These are phyloP conservation scores for Scartelaos histophorus DNA, from an alignment of 2,113 vertebrate species.

Conservation along the genomic window DNA sequence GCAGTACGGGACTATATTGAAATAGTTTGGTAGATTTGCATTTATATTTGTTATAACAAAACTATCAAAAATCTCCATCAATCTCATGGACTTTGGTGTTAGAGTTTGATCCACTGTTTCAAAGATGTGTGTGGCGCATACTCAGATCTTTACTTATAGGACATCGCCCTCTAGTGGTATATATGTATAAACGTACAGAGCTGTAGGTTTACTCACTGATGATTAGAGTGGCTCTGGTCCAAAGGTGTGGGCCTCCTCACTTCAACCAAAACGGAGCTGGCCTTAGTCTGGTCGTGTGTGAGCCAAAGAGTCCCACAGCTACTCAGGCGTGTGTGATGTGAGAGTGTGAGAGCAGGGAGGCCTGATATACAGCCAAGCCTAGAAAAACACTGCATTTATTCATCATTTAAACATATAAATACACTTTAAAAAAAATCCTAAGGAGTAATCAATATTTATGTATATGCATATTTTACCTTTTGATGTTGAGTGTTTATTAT, in stretches of 20 bases:
- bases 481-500: too few relatives aligned
- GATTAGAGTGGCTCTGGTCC: conserved; percentile 38
- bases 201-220: conserved; percentile 1
- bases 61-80: too few relatives aligned
- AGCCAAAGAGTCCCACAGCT: conserved; percentile 19
- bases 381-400: not conserved
- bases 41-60: too few relatives aligned
- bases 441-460: too few relatives aligned
- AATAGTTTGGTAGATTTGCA: too few relatives aligned
- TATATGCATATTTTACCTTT: too few relatives aligned
- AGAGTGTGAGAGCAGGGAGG: not conserved
- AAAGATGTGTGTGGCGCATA: not conserved
- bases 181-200: not conserved
- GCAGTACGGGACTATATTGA: too few relatives aligned
- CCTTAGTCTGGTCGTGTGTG: conserved; percentile 25
- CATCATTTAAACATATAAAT: not conserved
- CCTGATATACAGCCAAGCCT: not conserved
- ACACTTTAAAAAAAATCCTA: too few relatives aligned
- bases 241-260: conserved; percentile 5
- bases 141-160: not conserved
- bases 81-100: too few relatives aligned
- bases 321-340: conserved; percentile 3
- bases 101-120: too few relatives aligned
- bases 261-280: conserved; percentile 25
- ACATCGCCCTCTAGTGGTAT: conserved; percentile 48